Evolutionary conservation across 1,140 invertebrate species (phyloP), one percentile per base, ranked within the genome.

Genomic region (Manduca sexta): DNA sequence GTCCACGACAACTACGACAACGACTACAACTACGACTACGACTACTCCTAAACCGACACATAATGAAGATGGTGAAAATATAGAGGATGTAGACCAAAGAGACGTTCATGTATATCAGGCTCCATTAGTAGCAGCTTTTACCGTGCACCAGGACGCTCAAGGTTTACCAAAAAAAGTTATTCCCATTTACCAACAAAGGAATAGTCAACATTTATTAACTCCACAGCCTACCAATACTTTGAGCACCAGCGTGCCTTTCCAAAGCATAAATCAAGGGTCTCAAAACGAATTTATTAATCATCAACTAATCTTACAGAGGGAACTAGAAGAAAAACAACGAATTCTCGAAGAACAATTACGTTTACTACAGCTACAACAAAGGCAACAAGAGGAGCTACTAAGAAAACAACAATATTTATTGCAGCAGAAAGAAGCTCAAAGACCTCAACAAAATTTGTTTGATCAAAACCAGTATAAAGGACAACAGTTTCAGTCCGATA

Each of bases 61-160:
- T 52, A 89, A 90, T 51, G 88, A 89, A 53, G 91, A 92, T 69
- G 90, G 87, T 18, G 89, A 91, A 74, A 89, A 90, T 61, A 89
- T 90, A 41, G 88, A 89, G 63, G 76, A 89, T 56, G 89, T 90
- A 1, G 88, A 90, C 64, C 89, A 90, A 63, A 89, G 90, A 58
- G 92, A 93, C 45, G 92, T 95, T 8, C 93, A 93, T 67, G 93
- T 95, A 39, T 93, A 92, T 64, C 90, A 91, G 55, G 93, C 93
- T 3, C 93, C 93, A 0, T 64, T 95, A 21, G 91, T 94, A 0
- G 92, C 93, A 1, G 93, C 93, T 0, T 95, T 95, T 60, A 94
- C 93, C 0, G 92, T 95, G 1, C 92, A 94, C 58, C 91, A 94
- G 71, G 93, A 95, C 62, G 92, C 91, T 41, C 86, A 87, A 18